A percentile compares a stretch with the other conserved stretches of the same genome.
These are phyloP conservation scores for Amphilophus citrinellus DNA, from an alignment of 2,113 vertebrate genomes.

Conservation along the genomic window DNA sequence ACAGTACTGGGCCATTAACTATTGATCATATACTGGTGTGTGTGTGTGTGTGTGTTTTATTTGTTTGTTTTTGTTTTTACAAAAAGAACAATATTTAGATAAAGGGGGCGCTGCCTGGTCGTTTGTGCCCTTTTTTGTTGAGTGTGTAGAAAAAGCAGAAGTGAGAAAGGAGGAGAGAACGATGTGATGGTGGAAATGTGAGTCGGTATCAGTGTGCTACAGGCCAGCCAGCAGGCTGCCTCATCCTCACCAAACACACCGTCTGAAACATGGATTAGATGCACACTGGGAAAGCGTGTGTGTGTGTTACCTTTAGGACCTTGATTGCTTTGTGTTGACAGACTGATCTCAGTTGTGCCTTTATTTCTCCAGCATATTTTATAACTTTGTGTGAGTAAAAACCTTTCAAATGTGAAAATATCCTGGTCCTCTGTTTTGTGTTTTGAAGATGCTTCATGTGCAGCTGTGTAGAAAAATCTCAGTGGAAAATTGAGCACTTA, in stretches of 20 bases:
- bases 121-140: background rate
- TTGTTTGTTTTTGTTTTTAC: no score
- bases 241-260: slow-evolving; percentile 37
- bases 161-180: background rate
- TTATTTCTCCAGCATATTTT: background rate
- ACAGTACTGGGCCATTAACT: no score
- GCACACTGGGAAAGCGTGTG: background rate
- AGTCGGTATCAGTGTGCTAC: slow-evolving; percentile 14
- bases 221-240: slow-evolving; percentile 14
- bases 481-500: background rate
- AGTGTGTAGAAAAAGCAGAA: background rate
- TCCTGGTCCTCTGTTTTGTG: background rate
- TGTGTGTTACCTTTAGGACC: background rate
- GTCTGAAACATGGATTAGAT: slow-evolving; percentile 29
- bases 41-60: no score
- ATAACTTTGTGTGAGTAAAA: background rate
- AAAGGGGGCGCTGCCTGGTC: no score
- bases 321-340: background rate
- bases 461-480: background rate
- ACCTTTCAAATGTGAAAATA: background rate
- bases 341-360: background rate
- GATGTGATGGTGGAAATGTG: background rate
- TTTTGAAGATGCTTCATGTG: background rate
- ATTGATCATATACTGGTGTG: no score
- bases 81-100: no score